A percentile compares a stretch with the other conserved stretches of the same genome.
These are phyloP conservation scores for Leptonema lineaticorne DNA, from an alignment of 1,140 invertebrate species.

Conservation along the genomic window DNA sequence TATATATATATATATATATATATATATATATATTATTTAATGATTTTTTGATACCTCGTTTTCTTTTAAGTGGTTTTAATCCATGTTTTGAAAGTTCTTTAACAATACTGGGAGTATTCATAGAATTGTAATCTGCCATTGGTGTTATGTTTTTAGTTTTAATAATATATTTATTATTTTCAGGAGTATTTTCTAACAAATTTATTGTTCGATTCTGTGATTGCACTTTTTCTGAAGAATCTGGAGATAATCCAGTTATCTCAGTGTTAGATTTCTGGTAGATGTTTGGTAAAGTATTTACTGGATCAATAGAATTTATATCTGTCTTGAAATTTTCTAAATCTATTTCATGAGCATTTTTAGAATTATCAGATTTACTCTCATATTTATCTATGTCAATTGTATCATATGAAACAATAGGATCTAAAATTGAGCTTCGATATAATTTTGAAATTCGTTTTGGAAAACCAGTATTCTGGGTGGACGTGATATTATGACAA, in stretches of 20 bases:
- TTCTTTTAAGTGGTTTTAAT: constrained; percentile 59
- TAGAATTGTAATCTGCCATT: constrained; percentile 54
- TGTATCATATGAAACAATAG: not conserved
- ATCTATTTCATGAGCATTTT: not conserved
- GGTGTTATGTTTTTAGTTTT: constrained; percentile 58
- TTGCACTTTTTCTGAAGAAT: not conserved
- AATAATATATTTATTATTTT: constrained; percentile 49
- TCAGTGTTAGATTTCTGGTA: constrained; percentile 2
- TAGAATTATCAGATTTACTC: not conserved
- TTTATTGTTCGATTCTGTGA: no score
- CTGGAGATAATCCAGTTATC: not conserved
- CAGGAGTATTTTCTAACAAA: constrained; percentile 38
- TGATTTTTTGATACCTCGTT: constrained; percentile 52
- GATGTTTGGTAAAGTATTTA: no score
- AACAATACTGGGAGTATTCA: constrained; percentile 55
- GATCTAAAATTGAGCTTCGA: constrained; percentile 19
- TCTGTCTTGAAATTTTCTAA: no score
- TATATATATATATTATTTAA: constrained; percentile 1
- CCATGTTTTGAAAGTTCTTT: constrained; percentile 59
- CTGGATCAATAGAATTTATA: no score
- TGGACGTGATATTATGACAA: no score
- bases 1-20: constrained; percentile 30
- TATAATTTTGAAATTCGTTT: constrained; percentile 12
- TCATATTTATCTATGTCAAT: not conserved
- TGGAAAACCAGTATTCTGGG: no score